Percentiles rank a stretch among this genome's conserved stretches.
phyloP scores from a whole-genome alignment of 2,797 vertebrate genomes.

The Pseudomugil tenellus region DNA sequence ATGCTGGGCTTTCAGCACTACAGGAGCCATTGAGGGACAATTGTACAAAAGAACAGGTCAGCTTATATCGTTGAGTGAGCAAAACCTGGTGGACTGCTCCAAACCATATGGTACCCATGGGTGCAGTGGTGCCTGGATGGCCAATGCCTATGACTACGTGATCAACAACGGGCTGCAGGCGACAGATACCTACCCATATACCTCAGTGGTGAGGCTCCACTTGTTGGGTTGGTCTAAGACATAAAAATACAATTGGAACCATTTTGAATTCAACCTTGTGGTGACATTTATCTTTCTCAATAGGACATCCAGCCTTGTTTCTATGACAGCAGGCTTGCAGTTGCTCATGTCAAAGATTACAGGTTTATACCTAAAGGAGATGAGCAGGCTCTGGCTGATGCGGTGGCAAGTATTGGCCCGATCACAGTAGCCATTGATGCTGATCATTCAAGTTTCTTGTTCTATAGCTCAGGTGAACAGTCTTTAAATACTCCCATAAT shows the following conservation, averaged over 20 bases:
- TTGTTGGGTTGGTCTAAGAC: not conserved
- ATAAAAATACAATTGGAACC: not conserved
- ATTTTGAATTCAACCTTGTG: not conserved
- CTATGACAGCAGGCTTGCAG: constrained; percentile 74
- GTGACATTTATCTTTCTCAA: constrained; percentile 7
- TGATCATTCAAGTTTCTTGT: constrained; percentile 82
- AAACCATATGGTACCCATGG: constrained; percentile 81
- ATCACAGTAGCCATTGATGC: constrained; percentile 84
- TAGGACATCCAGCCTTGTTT: constrained; percentile 83
- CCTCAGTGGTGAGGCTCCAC: constrained; percentile 82
- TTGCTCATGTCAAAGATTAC: constrained; percentile 81
- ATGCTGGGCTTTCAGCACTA: constrained; percentile 87
- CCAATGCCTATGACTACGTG: constrained; percentile 84
- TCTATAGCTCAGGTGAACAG: constrained; percentile 83
- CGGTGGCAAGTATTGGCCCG: constrained; percentile 82
- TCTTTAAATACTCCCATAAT: not conserved
- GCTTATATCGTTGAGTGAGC: constrained; percentile 83
- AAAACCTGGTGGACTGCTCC: constrained; percentile 86
- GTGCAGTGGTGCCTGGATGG: constrained; percentile 85
- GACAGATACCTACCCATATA: constrained; percentile 89
- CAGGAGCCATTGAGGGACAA: constrained; percentile 84
- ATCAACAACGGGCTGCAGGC: constrained; percentile 86
- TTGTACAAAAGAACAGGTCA: constrained; percentile 81
- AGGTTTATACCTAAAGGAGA: constrained; percentile 82
- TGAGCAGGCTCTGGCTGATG: constrained; percentile 83